A percentile compares a stretch with the other conserved stretches of the same genome.
Evolutionary conservation across 2,113 vertebrate genomes (phyloP).

Genomic region (Anoura caudifer): DNA sequence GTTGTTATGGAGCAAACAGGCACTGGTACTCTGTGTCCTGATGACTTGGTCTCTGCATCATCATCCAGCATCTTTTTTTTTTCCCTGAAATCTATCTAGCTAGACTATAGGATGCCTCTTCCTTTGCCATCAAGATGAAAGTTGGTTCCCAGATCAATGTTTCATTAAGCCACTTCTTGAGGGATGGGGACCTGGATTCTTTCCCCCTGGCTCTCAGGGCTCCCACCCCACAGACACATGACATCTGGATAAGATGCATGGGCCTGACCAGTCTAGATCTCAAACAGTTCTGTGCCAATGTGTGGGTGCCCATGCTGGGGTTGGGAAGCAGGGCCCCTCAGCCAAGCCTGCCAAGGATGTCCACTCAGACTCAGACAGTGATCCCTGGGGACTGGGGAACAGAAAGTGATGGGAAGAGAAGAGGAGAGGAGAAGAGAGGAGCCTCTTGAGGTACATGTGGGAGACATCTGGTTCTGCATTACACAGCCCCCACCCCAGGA

Average conservation of each 20-base stretch:
- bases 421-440: background rate
- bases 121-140: background rate
- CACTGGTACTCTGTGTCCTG: constrained; percentile 46
- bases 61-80: background rate
- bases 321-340: background rate
- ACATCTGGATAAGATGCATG: background rate
- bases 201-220: background rate
- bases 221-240: background rate
- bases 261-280: background rate
- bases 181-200: background rate
- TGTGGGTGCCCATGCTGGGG: background rate
- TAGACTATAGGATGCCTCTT: background rate
- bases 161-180: background rate
- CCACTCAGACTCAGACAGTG: background rate
- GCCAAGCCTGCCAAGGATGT: background rate
- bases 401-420: background rate
- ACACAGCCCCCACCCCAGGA: background rate
- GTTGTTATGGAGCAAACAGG: background rate
- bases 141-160: background rate
- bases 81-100: background rate
- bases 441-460: background rate
- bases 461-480: constrained; percentile 8
- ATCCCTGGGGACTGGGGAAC: background rate
- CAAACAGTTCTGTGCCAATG: background rate
- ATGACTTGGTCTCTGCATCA: background rate